These are phyloP conservation scores for Scalopus aquaticus DNA, from an alignment of 2,113 vertebrate genomes.

Conservation along the genomic window DNA sequence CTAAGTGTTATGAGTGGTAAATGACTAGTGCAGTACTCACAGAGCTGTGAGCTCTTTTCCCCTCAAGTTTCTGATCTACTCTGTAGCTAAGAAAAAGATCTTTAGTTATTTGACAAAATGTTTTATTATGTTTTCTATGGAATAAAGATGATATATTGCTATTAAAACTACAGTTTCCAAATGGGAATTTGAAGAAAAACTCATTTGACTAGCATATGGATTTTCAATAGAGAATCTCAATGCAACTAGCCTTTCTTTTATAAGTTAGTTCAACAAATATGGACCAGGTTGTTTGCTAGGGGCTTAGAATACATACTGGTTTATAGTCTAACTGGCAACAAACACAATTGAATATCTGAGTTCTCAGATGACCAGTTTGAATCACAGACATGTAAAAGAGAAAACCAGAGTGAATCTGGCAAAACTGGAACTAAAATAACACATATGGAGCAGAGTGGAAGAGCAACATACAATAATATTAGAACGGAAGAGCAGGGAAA, in stretches of 20 bases:
- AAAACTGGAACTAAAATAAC: background rate
- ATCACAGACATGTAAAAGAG: background rate
- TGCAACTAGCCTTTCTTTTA: conserved; percentile 20
- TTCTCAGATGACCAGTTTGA: conserved; percentile 11
- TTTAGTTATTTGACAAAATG: background rate
- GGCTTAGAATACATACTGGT: background rate
- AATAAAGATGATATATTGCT: background rate
- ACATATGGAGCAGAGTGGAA: background rate
- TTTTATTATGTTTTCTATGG: too few species aligned
- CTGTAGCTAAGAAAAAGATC: background rate
- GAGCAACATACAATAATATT: too few species aligned
- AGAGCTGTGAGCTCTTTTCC: background rate
- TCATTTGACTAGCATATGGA: background rate
- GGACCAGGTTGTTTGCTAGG: background rate
- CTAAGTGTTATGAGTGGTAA: conserved; percentile 26
- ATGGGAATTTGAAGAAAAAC: background rate
- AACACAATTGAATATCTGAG: background rate
- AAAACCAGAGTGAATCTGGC: background rate
- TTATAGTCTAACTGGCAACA: background rate
- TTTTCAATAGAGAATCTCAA: background rate
- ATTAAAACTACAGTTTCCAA: background rate
- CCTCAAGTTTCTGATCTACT: background rate
- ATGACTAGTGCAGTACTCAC: background rate
- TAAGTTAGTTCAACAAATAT: background rate
- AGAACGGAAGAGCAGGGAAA: too few species aligned